phyloP scores from a whole-genome alignment of 2,797 vertebrate species.

The Epinephelus awoara region DNA sequence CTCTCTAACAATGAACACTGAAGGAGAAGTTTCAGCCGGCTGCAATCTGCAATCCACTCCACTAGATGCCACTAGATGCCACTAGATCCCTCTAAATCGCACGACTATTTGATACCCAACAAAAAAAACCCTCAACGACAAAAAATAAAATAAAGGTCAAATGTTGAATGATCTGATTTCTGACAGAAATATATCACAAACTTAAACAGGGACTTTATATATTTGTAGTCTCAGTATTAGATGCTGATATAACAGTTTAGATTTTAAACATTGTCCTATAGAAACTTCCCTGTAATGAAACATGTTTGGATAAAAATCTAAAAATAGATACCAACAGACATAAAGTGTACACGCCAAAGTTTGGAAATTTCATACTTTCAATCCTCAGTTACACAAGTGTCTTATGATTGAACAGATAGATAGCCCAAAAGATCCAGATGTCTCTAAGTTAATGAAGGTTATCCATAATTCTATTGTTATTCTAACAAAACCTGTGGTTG shows the following conservation, averaged over 20 bases:
- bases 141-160: neutral
- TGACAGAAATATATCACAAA: neutral
- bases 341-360: neutral
- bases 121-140: neutral
- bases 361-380: neutral
- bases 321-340: neutral
- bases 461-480: neutral
- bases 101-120: neutral
- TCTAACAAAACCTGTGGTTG: neutral
- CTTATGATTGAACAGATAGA: neutral
- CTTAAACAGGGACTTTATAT: neutral
- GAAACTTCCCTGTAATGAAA: neutral
- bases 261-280: neutral
- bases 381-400: too few relatives aligned
- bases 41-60: too few relatives aligned
- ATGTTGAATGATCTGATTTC: neutral
- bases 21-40: too few relatives aligned
- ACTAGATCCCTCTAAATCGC: too few relatives aligned
- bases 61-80: too few relatives aligned
- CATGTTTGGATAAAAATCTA: slow-evolving; percentile 3
- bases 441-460: neutral
- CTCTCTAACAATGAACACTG: too few relatives aligned
- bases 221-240: neutral
- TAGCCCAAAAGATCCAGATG: neutral
- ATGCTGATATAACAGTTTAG: neutral